Base-by-base conservation (phyloP, 1,140 invertebrate species). In the Dinoponera quadriceps region DNA sequence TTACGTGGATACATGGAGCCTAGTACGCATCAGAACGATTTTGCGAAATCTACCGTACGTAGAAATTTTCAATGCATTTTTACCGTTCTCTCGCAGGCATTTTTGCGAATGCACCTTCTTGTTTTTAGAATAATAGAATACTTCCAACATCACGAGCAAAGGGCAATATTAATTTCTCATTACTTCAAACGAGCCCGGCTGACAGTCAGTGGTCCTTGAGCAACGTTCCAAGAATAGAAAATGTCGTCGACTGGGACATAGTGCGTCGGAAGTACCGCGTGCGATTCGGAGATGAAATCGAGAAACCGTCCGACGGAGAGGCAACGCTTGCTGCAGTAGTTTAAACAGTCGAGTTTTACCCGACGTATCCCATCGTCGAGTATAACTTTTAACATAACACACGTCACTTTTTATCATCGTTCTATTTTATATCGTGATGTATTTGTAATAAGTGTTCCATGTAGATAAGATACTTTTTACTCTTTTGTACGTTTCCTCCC, bases 191-290 rank as follows among this genome's bases (percentile, higher is more conserved):
- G 65, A 97, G 96, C 92, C 96, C 96, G 2, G 89, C 97, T 18
- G 97, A 96, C 60, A 98, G 97, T n/a, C 97, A 97, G 90, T 90
- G 97, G 44, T 97, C 97, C 82, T 96, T 97, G 87, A 96, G 95
- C 88, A 95, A 96, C 87, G 93, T 95, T 84, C 93, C 95, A 62
- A 95, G 96, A 63, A 98, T 99, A 73, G 97, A 98, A 91, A 98
- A 97, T 87, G 97, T 98, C 0, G 96, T 97, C 0, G 97, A 99
- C 91, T 99, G 98, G 98, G 96, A 97, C 85, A 92, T 96, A 2
- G 98, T 98, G 29, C 96, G 97, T 1, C 97, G 97, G 91, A 98
- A 98, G 89, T 99, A 98, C 90, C 95, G 97, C 77, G 96, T 96
- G 0, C 94, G 98, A 11, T 96, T 96, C 91, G 96, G 97, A 0